Percentiles rank a stretch among this genome's conserved stretches.
These are phyloP conservation scores for Crossoptilon crossoptilon DNA, from an alignment of 2,797 vertebrate species.

Conservation along the genomic window DNA sequence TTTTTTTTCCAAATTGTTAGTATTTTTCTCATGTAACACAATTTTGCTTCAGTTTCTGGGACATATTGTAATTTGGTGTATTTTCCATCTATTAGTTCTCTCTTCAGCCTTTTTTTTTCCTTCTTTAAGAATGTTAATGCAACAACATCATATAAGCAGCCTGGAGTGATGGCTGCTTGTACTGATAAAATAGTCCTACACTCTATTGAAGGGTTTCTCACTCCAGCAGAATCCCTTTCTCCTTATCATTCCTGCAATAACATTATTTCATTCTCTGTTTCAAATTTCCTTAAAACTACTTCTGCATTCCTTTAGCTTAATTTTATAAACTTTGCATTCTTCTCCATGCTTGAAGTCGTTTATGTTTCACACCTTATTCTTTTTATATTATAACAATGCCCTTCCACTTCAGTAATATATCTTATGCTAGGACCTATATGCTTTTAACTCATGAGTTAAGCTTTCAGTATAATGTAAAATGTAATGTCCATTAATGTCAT, in stretches of 20 bases:
- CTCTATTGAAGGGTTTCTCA: background rate
- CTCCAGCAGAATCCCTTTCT: background rate
- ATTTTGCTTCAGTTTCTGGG: background rate
- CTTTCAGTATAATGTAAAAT: background rate
- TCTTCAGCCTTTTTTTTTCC: background rate
- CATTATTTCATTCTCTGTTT: slow-evolving; percentile 28
- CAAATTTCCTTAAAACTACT: slow-evolving; percentile 51
- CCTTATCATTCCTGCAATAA: slow-evolving; percentile 14
- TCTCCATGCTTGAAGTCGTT: slow-evolving; percentile 40
- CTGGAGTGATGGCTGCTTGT: background rate
- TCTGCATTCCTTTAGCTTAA: slow-evolving; percentile 37
- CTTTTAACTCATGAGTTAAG: slow-evolving; percentile 29
- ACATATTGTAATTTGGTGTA: background rate
- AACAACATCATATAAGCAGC: background rate
- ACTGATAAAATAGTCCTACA: background rate
- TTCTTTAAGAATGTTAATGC: background rate
- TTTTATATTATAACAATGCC: slow-evolving; percentile 14
- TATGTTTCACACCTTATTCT: slow-evolving; percentile 51
- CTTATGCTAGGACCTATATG: slow-evolving; percentile 14
- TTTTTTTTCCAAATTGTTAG: background rate
- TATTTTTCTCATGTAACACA: background rate
- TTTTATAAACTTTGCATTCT: slow-evolving; percentile 20
- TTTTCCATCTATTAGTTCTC: background rate
- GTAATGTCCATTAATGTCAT: background rate
- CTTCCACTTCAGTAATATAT: slow-evolving; percentile 24